Conservation (phyloP, 1,140 invertebrate species). For the Nasonia longicornis region DNA sequence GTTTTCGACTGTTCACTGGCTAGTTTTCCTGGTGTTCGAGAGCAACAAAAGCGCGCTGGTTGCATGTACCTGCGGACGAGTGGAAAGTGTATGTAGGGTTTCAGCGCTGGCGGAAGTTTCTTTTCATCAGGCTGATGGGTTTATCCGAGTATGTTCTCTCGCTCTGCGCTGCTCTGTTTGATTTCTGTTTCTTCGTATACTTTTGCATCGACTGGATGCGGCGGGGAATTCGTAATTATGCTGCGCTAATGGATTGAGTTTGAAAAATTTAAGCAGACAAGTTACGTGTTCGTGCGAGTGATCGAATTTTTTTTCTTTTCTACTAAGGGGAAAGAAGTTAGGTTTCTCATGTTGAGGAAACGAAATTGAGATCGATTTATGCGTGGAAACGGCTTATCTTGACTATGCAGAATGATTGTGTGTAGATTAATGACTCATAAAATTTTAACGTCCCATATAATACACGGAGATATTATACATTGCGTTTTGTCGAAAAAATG, state of each 20-base stretch:
- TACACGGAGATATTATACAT: no score
- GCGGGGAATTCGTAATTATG: no score
- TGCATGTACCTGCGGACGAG: not conserved
- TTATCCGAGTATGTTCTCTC: not conserved
- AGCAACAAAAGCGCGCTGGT: slow-evolving; percentile 16
- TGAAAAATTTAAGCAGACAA: no score
- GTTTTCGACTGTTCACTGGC: slow-evolving; percentile 28
- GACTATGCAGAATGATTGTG: no score
- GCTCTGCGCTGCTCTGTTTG: no score
- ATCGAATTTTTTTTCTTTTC: no score
- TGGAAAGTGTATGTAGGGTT: not conserved
- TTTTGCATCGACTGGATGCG: not conserved
- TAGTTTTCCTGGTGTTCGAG: slow-evolving; percentile 11
- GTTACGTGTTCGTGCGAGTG: no score
- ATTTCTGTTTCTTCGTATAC: not conserved
- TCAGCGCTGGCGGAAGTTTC: not conserved
- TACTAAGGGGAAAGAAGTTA: not conserved
- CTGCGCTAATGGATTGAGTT: no score
- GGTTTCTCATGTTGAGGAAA: not conserved
- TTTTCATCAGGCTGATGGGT: slow-evolving; percentile 36
- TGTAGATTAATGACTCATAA: no score
- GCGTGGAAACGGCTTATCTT: no score
- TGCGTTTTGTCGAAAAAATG: no score
- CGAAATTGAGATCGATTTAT: not conserved
- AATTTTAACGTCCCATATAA: no score